Evolutionary conservation across 1,140 invertebrate genomes (phyloP).

Genomic region (Pseudomyrmex concolor): DNA sequence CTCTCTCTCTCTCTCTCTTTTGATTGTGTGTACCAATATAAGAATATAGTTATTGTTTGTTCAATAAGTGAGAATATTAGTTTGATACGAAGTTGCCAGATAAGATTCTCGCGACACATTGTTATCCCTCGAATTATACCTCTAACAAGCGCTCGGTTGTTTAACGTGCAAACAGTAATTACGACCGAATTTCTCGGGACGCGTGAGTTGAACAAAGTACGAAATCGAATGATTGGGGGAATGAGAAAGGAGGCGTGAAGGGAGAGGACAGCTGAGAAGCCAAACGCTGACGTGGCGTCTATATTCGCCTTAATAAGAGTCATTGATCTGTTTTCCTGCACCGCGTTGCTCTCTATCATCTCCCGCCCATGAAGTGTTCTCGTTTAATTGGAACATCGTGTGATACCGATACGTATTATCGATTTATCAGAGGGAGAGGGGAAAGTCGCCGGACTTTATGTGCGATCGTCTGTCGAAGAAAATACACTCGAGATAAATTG

Average conservation of each 20-base stretch:
- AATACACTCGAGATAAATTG: conserved; percentile 79
- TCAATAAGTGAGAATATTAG: too few relatives aligned
- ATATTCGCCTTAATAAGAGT: conserved; percentile 31
- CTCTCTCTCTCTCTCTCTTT: too few relatives aligned
- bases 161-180: conserved; percentile 50
- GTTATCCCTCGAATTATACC: background rate
- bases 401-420: conserved; percentile 19
- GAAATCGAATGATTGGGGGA: background rate
- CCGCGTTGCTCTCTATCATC: background rate
- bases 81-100: too few relatives aligned
- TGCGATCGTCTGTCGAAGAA: conserved; percentile 54
- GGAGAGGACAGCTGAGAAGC: background rate
- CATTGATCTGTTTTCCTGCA: conserved; percentile 36
- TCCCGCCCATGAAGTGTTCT: conserved; percentile 26
- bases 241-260: too few relatives aligned
- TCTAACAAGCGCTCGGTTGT: conserved; percentile 6
- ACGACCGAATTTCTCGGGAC: conserved; percentile 22
- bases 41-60: background rate
- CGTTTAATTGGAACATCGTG: conserved; percentile 41
- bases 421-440: background rate
- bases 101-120: background rate
- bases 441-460: conserved; percentile 49
- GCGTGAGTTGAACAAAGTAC: background rate
- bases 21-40: background rate
- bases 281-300: conserved; percentile 27